A percentile compares a stretch with the other conserved stretches of the same genome.
phyloP scores from a whole-genome alignment of 2,888 invertebrate species.

The Exephanes ischioxanthus region DNA sequence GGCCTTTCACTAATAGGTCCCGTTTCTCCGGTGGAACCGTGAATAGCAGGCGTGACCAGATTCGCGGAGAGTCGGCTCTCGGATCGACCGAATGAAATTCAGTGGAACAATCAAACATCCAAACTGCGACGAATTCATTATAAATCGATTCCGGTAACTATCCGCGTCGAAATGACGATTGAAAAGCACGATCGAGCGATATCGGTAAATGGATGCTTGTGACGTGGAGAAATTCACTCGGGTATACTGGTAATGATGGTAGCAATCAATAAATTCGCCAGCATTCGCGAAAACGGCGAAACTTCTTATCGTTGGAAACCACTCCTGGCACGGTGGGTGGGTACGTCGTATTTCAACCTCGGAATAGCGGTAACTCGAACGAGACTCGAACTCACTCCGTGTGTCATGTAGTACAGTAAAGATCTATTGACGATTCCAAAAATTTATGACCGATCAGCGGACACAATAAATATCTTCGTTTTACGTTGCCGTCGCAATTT shows the following conservation, averaged over 20 bases:
- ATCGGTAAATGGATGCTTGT: neutral
- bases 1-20: constrained; percentile 41
- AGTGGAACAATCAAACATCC: constrained; percentile 37
- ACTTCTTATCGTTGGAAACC: constrained; percentile 62
- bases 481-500: neutral
- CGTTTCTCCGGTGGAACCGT: neutral
- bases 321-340: constrained; percentile 40
- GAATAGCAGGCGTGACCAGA: neutral
- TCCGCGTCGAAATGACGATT: constrained; percentile 11
- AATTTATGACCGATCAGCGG: constrained; percentile 28
- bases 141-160: constrained; percentile 14
- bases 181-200: neutral
- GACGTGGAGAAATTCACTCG: neutral
- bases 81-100: constrained; percentile 17
- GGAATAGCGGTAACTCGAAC: constrained; percentile 4
- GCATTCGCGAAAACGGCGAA: constrained; percentile 43
- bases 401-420: neutral
- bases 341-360: constrained; percentile 25
- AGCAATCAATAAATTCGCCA: constrained; percentile 60
- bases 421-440: neutral
- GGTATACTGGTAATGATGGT: constrained; percentile 51
- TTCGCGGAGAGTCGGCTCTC: neutral
- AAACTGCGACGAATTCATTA: constrained; percentile 20
- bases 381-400: neutral
- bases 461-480: constrained; percentile 16